A percentile compares a stretch with the other conserved stretches of the same genome.
These are phyloP conservation scores for Tolmerus cingulatus DNA, from an alignment of 2,888 invertebrate genomes.

Conservation along the genomic window DNA sequence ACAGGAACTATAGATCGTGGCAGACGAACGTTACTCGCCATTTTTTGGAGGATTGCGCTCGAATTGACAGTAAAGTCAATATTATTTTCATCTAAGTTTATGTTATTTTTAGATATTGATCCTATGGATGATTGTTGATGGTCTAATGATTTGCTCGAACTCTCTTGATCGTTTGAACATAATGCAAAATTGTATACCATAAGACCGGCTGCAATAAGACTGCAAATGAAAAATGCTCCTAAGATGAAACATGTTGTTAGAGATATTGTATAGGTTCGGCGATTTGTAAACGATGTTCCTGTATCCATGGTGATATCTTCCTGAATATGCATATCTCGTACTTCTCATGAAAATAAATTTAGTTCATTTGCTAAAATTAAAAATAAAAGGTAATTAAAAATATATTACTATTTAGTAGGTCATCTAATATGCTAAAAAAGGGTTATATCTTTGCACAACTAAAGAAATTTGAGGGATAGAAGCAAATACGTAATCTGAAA, in stretches of 20 bases:
- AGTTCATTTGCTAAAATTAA: not conserved
- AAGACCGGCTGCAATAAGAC: constrained; percentile 75
- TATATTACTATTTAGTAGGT: not conserved
- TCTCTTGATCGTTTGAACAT: constrained; percentile 65
- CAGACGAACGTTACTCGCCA: constrained; percentile 72
- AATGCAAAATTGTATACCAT: constrained; percentile 80
- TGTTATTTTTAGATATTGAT: constrained; percentile 41
- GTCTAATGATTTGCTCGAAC: constrained; percentile 41
- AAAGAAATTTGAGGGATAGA: too few species aligned
- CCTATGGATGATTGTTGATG: constrained; percentile 30
- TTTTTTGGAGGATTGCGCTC: constrained; percentile 50
- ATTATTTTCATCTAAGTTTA: constrained; percentile 48
- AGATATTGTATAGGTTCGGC: constrained; percentile 70
- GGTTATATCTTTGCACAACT: too few species aligned
- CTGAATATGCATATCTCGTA: constrained; percentile 58
- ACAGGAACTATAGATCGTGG: constrained; percentile 74
- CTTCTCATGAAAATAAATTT: constrained; percentile 53
- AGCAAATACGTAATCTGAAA: too few species aligned
- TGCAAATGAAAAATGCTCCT: constrained; percentile 70
- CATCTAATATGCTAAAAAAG: too few species aligned
- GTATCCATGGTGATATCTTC: constrained; percentile 51
- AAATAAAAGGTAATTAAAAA: not conserved
- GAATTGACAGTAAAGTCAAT: constrained; percentile 49
- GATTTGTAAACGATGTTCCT: constrained; percentile 54
- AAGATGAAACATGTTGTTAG: constrained; percentile 71